Conservation (phyloP, 2,888 invertebrate genomes). For the Drosophila austrosaltans region DNA sequence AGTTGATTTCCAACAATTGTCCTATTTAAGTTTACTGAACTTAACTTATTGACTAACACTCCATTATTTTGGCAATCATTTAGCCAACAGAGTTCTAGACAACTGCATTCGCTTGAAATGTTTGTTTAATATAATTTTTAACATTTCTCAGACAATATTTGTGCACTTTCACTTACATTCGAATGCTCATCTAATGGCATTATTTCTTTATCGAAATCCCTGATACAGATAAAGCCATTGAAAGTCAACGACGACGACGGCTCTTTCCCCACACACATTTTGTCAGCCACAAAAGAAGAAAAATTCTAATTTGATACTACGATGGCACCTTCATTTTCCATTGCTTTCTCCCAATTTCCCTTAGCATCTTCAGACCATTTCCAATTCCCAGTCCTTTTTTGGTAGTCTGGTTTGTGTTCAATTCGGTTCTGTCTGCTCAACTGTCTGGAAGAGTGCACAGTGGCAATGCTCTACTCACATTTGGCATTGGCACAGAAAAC, state of each 20-base stretch:
- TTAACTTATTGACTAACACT: too few relatives aligned
- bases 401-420: slow-evolving; percentile 7
- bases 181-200: slow-evolving; percentile 49
- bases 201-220: slow-evolving; percentile 47
- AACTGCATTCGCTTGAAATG: background rate
- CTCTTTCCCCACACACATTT: slow-evolving; percentile 63
- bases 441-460: slow-evolving; percentile 69
- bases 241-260: slow-evolving; percentile 52
- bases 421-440: slow-evolving; percentile 44
- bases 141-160: slow-evolving; percentile 1
- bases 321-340: background rate
- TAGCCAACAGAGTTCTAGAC: background rate
- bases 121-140: background rate
- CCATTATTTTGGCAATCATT: too few relatives aligned
- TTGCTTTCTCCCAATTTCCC: background rate
- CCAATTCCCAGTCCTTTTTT: slow-evolving; percentile 22
- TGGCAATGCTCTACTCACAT: slow-evolving; percentile 29
- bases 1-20: too few relatives aligned
- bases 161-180: slow-evolving; percentile 39
- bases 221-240: slow-evolving; percentile 59
- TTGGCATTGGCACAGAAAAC: slow-evolving; percentile 47
- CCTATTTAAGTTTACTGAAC: too few relatives aligned
- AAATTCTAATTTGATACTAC: slow-evolving; percentile 16
- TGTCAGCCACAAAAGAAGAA: slow-evolving; percentile 36
- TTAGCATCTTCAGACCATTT: background rate